These are phyloP conservation scores for Uloborus plumipes DNA, from an alignment of 2,888 invertebrate species.

Conservation along the genomic window DNA sequence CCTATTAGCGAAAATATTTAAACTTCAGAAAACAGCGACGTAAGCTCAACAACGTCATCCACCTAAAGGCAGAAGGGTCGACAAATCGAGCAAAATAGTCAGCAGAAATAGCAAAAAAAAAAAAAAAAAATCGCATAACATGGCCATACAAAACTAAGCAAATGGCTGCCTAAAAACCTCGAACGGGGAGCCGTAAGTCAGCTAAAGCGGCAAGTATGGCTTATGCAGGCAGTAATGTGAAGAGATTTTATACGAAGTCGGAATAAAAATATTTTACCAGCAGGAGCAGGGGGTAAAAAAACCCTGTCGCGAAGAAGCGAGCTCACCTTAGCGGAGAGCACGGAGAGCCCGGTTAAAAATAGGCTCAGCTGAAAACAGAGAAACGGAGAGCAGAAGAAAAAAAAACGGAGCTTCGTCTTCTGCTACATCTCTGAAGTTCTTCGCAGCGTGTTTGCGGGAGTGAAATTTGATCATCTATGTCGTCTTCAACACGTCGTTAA, in stretches of 20 bases:
- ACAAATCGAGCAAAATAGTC: no score
- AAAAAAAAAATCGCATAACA: no score
- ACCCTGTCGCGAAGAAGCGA: not conserved
- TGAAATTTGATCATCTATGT: slow-evolving; percentile 21
- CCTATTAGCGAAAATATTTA: no score
- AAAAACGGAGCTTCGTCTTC: slow-evolving; percentile 3
- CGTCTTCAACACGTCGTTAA: slow-evolving; percentile 23
- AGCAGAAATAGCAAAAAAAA: no score
- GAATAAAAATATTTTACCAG: slow-evolving; percentile 10
- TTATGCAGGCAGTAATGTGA: slow-evolving; percentile 7
- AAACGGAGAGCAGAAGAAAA: slow-evolving; percentile 7
- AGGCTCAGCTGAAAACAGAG: not conserved
- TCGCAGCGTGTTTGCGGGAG: slow-evolving; percentile 11
- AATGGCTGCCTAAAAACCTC: no score
- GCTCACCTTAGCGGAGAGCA: slow-evolving; percentile 21
- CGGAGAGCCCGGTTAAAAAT: slow-evolving; percentile 25
- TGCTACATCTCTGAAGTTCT: not conserved
- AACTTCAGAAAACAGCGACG: no score
- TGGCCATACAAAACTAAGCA: no score
- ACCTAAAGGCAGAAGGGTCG: no score
- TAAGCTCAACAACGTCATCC: no score
- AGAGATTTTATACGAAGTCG: slow-evolving; percentile 10
- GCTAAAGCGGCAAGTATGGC: not conserved
- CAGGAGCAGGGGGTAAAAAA: slow-evolving; percentile 10
- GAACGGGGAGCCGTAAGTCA: no score